phyloP scores from a whole-genome alignment of 2,113 vertebrate genomes.

The Nerophis ophidion region DNA sequence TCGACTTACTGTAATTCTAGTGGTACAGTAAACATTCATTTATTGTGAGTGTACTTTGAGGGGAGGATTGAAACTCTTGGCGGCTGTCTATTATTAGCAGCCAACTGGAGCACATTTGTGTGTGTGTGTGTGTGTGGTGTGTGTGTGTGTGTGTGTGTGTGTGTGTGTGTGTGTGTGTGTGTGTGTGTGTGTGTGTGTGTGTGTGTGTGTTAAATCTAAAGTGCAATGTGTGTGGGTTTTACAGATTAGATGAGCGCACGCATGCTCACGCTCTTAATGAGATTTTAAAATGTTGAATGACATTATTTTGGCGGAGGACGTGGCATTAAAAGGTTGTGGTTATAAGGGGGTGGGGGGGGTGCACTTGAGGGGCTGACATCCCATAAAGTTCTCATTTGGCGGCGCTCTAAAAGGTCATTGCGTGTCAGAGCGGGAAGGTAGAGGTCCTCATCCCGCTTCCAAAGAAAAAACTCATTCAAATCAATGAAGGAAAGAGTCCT shows the following conservation, averaged over 20 bases:
- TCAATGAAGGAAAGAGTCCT: too few relatives aligned
- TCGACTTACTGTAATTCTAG: conserved; percentile 1
- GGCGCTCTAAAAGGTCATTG: too few relatives aligned
- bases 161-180: too few relatives aligned
- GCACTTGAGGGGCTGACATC: too few relatives aligned
- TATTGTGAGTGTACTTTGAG: conserved; percentile 17
- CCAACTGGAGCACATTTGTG: conserved; percentile 41
- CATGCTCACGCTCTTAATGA: conserved; percentile 18
- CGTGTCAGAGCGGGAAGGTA: too few relatives aligned
- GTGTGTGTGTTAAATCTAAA: conserved; percentile 28
- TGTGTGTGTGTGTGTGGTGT: conserved; percentile 10
- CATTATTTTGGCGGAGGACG: conserved; percentile 24
- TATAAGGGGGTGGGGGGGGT: too few relatives aligned
- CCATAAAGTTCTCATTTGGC: too few relatives aligned
- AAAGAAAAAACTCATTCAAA: too few relatives aligned
- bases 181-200: conserved; percentile 4
- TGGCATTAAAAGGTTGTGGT: conserved; percentile 11
- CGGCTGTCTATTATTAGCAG: conserved; percentile 49
- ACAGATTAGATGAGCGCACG: conserved; percentile 24
- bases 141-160: too few relatives aligned
- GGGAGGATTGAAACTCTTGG: conserved; percentile 25
- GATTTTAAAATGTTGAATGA: conserved; percentile 37
- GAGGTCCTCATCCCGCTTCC: too few relatives aligned
- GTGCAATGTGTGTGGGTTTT: conserved; percentile 8
- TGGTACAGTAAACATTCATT: conserved; percentile 13